Base-by-base conservation (phyloP, 2,797 vertebrate species). In the Cyprinella venusta region DNA sequence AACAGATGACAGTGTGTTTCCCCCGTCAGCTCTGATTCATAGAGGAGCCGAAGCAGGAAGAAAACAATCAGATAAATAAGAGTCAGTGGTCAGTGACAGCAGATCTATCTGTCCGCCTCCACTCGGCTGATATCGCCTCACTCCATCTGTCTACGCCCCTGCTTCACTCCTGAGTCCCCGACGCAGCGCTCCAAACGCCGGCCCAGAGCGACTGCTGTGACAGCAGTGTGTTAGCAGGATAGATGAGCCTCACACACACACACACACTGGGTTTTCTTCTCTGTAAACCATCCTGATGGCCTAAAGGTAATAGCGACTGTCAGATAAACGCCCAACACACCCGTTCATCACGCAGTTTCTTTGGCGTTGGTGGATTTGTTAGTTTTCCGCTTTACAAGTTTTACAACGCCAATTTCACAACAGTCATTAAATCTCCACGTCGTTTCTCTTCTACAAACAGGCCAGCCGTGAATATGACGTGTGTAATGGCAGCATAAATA, bases 181-280 rank as follows among this genome's bases (percentile, higher is more conserved):
- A 92, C 88, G 92, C 93, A 91, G 89, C 80, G 88, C 89, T 89
- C 78, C 92, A 92, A 93, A 88, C 90, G 91, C 91, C 89, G 91
- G 79, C 86, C 3, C 85, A 80, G 87, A 86, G 87, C 84, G 88
- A 48, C 81, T 69, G 83, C 59, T 84, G 86, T 91, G 93, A 91
- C 92, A 92, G 90, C 79, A 84, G 87, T 92, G 93, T 90, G 92
- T 94, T 94, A 92, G 84, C 87, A 90, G 89, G 93, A 95, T 90
- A 88, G 91, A 95, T 94, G 85, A 86, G 68, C 63, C 42, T 45
- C 42, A 42, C 42, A 42, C 42, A 45, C 40, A 24, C 50, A n/a
- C 52, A 4, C 50, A 21, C 64, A 45, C 74, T 64, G 52, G 52
- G 68, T 64, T 71, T 72, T 64, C 52, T 36, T 68, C 16, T 16